Evolutionary conservation across 2,113 vertebrate species (phyloP), one percentile per base, ranked within the genome.

Genomic region (Sisor rabdophorus): DNA sequence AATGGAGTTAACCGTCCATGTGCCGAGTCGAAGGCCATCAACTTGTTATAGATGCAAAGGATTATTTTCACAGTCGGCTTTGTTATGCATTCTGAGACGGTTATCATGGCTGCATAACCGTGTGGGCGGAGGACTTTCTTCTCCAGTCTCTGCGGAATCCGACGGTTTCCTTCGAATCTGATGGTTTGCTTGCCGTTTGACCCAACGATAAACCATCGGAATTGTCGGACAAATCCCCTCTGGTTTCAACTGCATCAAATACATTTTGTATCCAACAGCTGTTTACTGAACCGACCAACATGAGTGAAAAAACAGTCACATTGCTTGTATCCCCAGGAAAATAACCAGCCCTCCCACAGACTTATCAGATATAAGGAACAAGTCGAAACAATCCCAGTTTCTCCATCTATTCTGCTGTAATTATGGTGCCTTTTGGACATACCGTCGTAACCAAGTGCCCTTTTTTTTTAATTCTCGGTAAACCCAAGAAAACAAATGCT

Each of bases 401-500:
- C 20, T 24, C 32, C 53, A 71, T 56, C 69, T 56, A 24, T 32
- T 2, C 70, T 17, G 30, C 2, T 44, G 70, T 10, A 54, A 53
- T 58, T 55, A 44, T 26, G 8, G 54, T 58, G 70, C n/a, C 44
- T 72, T 72, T n/a, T n/a, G n/a, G n/a, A n/a, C 32, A 26, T 11
- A 56, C 70, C 10, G 56, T 16, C 70, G 44, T 22, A 72, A 47
- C 54, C 32, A 8, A 15, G 12, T 7, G 12, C 1, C 13, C 10
- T 6, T 22, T 2, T 2, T 16, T 64, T 4, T 11, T 11, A 8
- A 16, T 70, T 16, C 20, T 9, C 24, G 19, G 26, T 13, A n/a
- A 24, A 15, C 24, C 0, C 24, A 44, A 44, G 40, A 44, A 28
- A 30, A 7, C 30, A 36, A 11, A 24, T 47, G n/a, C 63, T 47